These are phyloP conservation scores for Tetragonisca angustula DNA, from an alignment of 2,888 invertebrate genomes.

Conservation along the genomic window DNA sequence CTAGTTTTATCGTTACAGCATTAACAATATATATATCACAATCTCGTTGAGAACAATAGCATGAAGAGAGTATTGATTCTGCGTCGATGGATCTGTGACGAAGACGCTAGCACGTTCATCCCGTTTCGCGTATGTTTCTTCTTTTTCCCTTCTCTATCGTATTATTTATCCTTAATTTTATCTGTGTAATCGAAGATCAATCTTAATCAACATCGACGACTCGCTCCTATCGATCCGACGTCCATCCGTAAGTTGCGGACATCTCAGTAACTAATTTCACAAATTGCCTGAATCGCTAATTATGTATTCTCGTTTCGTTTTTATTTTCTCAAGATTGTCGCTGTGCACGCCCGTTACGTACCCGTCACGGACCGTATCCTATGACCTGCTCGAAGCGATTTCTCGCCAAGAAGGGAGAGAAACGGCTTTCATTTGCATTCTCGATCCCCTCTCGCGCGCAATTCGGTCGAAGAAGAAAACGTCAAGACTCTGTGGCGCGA, in stretches of 20 bases:
- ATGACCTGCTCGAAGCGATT: slow-evolving; percentile 41
- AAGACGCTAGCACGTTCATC: slow-evolving; percentile 56
- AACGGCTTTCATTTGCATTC: slow-evolving; percentile 51
- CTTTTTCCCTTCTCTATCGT: background rate
- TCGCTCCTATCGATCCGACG: background rate
- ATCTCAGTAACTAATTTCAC: too few relatives aligned
- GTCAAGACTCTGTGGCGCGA: slow-evolving; percentile 27
- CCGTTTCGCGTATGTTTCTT: slow-evolving; percentile 11
- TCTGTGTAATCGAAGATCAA: slow-evolving; percentile 2
- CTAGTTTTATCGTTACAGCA: slow-evolving; percentile 39
- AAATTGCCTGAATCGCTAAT: slow-evolving; percentile 8
- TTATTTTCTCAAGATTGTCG: slow-evolving; percentile 43
- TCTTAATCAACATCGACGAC: background rate
- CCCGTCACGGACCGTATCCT: slow-evolving; percentile 31
- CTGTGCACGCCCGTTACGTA: slow-evolving; percentile 30
- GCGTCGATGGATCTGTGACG: slow-evolving; percentile 52
- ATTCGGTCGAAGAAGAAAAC: slow-evolving; percentile 46
- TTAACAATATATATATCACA: slow-evolving; percentile 61
- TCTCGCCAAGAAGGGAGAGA: slow-evolving; percentile 60
- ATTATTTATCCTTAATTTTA: background rate
- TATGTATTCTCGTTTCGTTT: background rate
- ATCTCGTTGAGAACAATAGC: slow-evolving; percentile 75
- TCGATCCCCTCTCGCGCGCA: slow-evolving; percentile 47
- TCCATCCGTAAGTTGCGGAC: background rate
- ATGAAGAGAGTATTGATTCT: slow-evolving; percentile 43